Evolutionary conservation across 1,140 invertebrate species (phyloP), one percentile per base, ranked within the genome.

Genomic region (Drosophila biarmipes): DNA sequence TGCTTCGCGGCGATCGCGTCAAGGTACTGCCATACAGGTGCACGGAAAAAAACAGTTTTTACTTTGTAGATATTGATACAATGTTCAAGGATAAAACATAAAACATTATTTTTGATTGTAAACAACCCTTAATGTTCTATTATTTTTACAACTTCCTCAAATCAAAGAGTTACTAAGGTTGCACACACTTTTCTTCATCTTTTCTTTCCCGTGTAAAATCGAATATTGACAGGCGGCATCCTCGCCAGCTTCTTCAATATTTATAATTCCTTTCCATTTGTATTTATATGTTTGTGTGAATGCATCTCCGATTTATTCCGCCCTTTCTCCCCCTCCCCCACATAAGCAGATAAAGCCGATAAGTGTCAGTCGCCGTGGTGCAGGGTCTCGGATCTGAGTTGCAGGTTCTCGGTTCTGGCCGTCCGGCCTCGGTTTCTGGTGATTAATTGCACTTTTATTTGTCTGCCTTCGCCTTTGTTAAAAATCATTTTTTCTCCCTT

Each of bases 371-470:
- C 53, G 81, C 46, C 53, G 15, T 49, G 51, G 27, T 56, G 42
- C 62, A 38, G 43, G 56, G 24, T 46, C 21, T 46, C 14, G 37
- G 31, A 4, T 12, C n/a, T n/a, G n/a, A n/a, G n/a, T n/a, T n/a
- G n/a, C n/a, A n/a, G n/a, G 40, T 42, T 46, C 55, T 58, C 21
- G 11, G 40, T 58, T 62, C 48, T 49, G 46, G 27, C 21, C 51
- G 69, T 52, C 53, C 46, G 54, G 58, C 56, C 51, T 82, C 29
- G 68, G 38, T 75, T 82, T 87, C 82, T 78, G 73, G 69, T 86
- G 81, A 86, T 86, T 86, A 86, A 86, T 86, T 87, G 82, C 81
- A 86, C 82, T 86, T 86, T 87, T 86, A 87, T 86, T 87, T 82
- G 61, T 86, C 69, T 68, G 79, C 40, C 40, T 81, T 71, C 45